These are phyloP conservation scores for Parazoanthus swiftii DNA, from an alignment of 92 coral and sea anemone species.

Conservation along the genomic window DNA sequence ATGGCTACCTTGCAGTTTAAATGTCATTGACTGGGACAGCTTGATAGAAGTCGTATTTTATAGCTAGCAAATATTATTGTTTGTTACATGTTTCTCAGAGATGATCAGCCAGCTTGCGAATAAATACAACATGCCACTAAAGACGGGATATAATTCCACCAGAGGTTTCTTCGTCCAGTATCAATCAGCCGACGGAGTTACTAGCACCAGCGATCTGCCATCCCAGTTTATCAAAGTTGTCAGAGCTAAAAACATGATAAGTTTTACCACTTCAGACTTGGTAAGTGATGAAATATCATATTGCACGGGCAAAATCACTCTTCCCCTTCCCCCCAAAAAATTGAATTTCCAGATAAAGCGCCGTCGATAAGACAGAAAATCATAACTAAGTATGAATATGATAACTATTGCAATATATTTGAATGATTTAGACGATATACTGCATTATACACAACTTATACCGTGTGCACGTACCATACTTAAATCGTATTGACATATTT, in stretches of 20 bases:
- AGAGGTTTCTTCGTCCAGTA: constrained; percentile 90
- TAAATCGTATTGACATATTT: too few relatives aligned
- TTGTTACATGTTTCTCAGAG: constrained; percentile 48
- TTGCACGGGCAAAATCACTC: neutral
- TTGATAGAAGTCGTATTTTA: neutral
- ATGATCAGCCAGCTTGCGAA: constrained; percentile 85
- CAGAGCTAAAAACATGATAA: constrained; percentile 67
- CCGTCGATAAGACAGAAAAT: too few relatives aligned
- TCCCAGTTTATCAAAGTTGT: constrained; percentile 81
- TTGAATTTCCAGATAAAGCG: too few relatives aligned
- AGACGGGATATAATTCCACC: constrained; percentile 86
- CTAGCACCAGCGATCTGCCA: constrained; percentile 70
- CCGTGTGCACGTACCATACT: too few relatives aligned
- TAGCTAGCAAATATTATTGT: neutral
- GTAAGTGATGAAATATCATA: constrained; percentile 50
- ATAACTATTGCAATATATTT: too few relatives aligned
- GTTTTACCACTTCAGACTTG: constrained; percentile 88
- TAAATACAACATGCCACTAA: constrained; percentile 82
- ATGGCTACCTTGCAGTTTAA: too few relatives aligned
- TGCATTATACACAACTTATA: too few relatives aligned
- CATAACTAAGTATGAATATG: too few relatives aligned
- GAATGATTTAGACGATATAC: too few relatives aligned
- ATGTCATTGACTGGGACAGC: too few relatives aligned
- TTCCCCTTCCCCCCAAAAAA: too few relatives aligned
- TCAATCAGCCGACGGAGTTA: constrained; percentile 63